Percentiles rank a stretch among this genome's conserved stretches.
phyloP scores from a whole-genome alignment of 1,140 invertebrate species.

The Tetramorium parvispinum region DNA sequence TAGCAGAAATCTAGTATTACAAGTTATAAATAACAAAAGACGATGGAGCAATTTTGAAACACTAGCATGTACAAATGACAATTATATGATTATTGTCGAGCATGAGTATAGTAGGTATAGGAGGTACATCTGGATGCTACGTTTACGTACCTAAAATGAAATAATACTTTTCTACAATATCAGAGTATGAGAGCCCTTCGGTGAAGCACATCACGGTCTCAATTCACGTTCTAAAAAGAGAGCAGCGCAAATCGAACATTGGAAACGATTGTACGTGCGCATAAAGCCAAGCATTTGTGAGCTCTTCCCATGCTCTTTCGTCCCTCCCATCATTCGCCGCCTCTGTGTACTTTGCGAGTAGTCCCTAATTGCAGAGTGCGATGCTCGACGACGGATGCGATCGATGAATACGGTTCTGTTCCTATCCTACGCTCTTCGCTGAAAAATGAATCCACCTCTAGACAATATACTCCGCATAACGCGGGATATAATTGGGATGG shows the following conservation, averaged over 20 bases:
- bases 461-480: neutral
- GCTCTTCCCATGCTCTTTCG: neutral
- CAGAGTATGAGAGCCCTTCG: neutral
- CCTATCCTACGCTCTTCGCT: neutral
- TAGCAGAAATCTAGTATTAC: neutral
- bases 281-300: conserved; percentile 43
- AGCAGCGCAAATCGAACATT: conserved; percentile 37
- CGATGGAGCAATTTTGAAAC: neutral
- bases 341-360: conserved; percentile 46
- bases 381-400: conserved; percentile 26
- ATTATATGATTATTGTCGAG: neutral
- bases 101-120: neutral
- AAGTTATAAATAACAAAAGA: neutral
- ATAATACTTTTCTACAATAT: neutral
- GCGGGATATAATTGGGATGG: conserved; percentile 54
- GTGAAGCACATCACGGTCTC: conserved; percentile 7
- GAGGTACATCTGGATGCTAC: neutral
- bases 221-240: conserved; percentile 33
- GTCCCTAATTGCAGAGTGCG: conserved; percentile 45
- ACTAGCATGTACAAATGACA: neutral
- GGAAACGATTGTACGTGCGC: conserved; percentile 36
- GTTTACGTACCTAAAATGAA: conserved; percentile 23
- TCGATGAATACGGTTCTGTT: conserved; percentile 16
- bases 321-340: conserved; percentile 11
- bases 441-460: conserved; percentile 47